Base-by-base conservation (phyloP, 2,797 vertebrate species). In the Coendou prehensilis region DNA sequence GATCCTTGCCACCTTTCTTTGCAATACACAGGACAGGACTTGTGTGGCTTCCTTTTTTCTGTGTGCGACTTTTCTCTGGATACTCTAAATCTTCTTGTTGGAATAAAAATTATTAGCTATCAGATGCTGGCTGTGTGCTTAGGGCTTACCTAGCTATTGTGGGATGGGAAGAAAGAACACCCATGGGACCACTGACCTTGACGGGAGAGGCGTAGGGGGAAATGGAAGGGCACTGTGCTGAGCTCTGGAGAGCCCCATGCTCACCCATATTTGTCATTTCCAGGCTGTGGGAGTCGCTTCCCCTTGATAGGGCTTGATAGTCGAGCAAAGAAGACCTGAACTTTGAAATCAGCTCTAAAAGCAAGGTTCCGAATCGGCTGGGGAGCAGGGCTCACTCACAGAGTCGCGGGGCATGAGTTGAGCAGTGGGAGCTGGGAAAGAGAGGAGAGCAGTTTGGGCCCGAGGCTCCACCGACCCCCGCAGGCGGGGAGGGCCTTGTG, bases 51-150 rank as follows among this genome's bases (percentile, higher is more conserved):
- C 59, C 14, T 8, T 80, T 76, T 28, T n/a, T 94, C 93, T 41
- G 50, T 45, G 67, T 45, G 18, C 54, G 61, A 20, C 33, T 96
- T 89, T 73, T 79, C 56, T 86, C n/a, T 89, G 59, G 75, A 75
- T 69, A 47, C 22, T 54, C 33, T 67, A 57, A 52, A 45, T 71
- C 33, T 92, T 83, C 50, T 63, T 7, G 10, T 33, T 61, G 79
- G 64, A 86, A 73, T 30, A 80, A 88, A 80, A 64, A n/a, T 20
- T 14, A 57, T 5, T 22, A 45, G 45, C 5, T 63, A 6, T 1
- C 15, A 85, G 45, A 11, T 80, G 33, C 47, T 30, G 10, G 47
- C 50, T 75, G 6, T 47, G 22, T 64, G 33, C 50, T 88, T 45
- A 59, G 14, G 52, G 56, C 52, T 85, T 54, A 26, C 41, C 28